Percentiles rank a stretch among this genome's conserved stretches.
phyloP scores from a whole-genome alignment of 2,113 vertebrate genomes.

The Lycaon pictus region DNA sequence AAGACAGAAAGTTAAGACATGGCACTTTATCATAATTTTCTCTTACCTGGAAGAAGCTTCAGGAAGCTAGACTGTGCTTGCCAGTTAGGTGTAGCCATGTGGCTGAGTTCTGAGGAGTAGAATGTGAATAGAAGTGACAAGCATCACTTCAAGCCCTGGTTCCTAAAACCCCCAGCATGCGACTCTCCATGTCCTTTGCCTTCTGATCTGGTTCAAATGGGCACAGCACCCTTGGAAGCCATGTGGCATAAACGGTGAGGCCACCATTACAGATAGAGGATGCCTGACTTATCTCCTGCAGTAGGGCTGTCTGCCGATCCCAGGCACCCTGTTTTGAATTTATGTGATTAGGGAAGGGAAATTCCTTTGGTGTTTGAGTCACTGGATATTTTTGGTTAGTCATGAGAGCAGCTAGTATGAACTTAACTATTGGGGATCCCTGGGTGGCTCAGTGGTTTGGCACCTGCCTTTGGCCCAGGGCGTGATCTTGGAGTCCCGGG shows the following conservation, averaged over 20 bases:
- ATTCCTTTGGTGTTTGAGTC: not conserved
- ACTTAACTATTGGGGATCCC: not conserved
- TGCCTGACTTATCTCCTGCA: not conserved
- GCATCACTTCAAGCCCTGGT: not conserved
- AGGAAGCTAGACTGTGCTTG: not conserved
- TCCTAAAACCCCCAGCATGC: not conserved
- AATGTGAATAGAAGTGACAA: not conserved
- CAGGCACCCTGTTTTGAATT: not conserved
- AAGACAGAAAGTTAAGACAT: not conserved
- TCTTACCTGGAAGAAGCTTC: not conserved
- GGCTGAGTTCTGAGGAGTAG: not conserved
- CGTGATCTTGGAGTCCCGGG: no score
- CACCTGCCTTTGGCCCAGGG: no score
- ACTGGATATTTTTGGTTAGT: not conserved
- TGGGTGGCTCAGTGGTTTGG: no score
- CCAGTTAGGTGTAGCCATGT: not conserved
- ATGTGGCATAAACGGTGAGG: not conserved
- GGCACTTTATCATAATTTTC: not conserved
- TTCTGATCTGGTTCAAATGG: not conserved
- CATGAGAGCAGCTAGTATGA: not conserved
- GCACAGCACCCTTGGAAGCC: not conserved
- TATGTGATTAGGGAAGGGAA: not conserved
- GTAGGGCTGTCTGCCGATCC: not conserved
- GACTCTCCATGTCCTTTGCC: not conserved
- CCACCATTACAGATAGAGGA: not conserved